Conservation (phyloP, 2,888 invertebrate genomes). For the Troides aeacus region DNA sequence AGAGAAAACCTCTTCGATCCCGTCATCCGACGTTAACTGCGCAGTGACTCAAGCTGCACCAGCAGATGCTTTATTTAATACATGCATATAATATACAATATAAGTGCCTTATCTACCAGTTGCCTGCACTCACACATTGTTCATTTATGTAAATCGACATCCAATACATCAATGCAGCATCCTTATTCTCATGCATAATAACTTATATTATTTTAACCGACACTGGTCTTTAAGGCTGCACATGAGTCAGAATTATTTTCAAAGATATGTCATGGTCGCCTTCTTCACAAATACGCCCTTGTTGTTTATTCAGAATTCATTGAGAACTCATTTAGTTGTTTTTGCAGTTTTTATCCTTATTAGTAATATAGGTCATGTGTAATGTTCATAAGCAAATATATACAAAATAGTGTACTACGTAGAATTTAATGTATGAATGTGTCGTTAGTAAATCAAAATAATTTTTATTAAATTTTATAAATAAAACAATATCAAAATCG, state of each 20-base stretch:
- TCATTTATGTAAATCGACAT: not conserved
- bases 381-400: not conserved
- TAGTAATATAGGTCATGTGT: constrained; percentile 24
- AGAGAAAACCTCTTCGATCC: constrained; percentile 47
- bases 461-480: too few species aligned
- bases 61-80: constrained; percentile 41
- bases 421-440: too few species aligned
- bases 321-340: constrained; percentile 30
- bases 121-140: not conserved
- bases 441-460: too few species aligned
- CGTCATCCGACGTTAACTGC: constrained; percentile 44
- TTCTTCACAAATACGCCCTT: constrained; percentile 46
- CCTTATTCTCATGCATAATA: constrained; percentile 5
- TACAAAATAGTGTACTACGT: not conserved
- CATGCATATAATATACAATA: constrained; percentile 7
- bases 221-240: constrained; percentile 15
- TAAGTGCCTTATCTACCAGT: not conserved
- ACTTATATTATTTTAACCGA: constrained; percentile 14
- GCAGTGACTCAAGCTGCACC: constrained; percentile 51
- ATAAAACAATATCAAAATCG: too few species aligned
- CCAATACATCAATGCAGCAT: constrained; percentile 1
- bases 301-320: constrained; percentile 46
- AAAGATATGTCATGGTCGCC: constrained; percentile 51
- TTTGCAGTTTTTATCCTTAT: constrained; percentile 28
- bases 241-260: constrained; percentile 31